Conservation (phyloP, 2,113 vertebrate genomes). For the Dasyprocta punctata region DNA sequence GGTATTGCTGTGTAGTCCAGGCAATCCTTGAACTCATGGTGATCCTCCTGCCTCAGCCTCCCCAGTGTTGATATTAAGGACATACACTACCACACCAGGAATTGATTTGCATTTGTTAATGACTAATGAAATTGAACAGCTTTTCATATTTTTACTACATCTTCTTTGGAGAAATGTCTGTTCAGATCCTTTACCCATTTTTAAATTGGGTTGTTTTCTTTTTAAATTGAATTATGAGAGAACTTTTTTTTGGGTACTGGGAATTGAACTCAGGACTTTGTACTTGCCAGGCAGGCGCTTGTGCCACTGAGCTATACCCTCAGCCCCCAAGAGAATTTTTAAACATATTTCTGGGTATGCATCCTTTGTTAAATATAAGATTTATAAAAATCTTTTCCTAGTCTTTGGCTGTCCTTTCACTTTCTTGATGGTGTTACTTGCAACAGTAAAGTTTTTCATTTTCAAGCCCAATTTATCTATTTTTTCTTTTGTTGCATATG, state of each 20-base stretch:
- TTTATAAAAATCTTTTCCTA: too few relatives aligned
- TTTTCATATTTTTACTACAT: neutral
- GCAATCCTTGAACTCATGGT: neutral
- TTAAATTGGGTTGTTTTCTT: neutral
- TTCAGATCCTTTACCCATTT: neutral
- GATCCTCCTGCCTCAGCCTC: neutral
- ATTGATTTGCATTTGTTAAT: constrained; percentile 36
- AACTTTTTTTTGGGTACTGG: neutral
- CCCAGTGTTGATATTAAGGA: neutral
- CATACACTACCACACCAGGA: neutral
- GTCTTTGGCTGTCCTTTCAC: too few relatives aligned
- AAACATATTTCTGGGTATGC: too few relatives aligned
- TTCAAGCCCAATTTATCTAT: neutral
- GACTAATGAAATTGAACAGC: neutral
- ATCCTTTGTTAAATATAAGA: too few relatives aligned
- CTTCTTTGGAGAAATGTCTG: neutral
- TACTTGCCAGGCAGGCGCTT: too few relatives aligned
- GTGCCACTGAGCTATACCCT: too few relatives aligned
- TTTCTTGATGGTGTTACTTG: neutral
- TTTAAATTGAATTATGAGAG: neutral
- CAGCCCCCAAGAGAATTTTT: too few relatives aligned
- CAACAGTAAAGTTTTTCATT: neutral
- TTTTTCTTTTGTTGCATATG: neutral
- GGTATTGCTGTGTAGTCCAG: neutral
- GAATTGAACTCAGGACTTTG: too few relatives aligned